Evolutionary conservation across 2,113 vertebrate genomes (phyloP), one percentile per base, ranked within the genome.

Genomic region (Sander vitreus): DNA sequence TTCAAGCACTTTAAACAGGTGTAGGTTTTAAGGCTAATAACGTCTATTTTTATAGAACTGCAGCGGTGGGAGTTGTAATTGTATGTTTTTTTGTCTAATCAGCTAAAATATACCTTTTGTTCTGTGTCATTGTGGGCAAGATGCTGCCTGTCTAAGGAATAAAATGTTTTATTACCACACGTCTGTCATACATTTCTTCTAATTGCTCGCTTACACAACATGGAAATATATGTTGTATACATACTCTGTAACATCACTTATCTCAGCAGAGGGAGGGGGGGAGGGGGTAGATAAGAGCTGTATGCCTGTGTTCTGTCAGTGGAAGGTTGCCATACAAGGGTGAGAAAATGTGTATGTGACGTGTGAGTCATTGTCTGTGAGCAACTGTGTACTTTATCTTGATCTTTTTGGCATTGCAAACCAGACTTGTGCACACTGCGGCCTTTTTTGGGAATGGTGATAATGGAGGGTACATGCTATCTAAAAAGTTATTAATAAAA

Each of bases 401-500:
- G 66, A 69, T 66, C 21, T 5, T 78, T 80, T 51, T 57, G 78
- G 48, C 78, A 47, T 51, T 23, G 53, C 39, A 19, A 51, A 39
- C 18, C 23, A 23, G 83, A 50, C 55, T 59, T 16, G 5, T 64
- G 60, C 84, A 50, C 67, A 64, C 43, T 3, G 70, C 2, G 1
- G 53, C 94, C 93, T 90, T 94, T 89, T 93, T 94, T 83, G 91
- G 95, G 78, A 89, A 73, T 53, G 81, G 36, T 86, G 88, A 89
- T 93, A 91, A 84, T 43, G 69, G 36, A 68, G 83, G 88, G 85
- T 51, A 82, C 79, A 70, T 66, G 80, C 77, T 93, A 93, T 94
- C 94, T 92, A 43, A 54, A 76, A 86, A 66, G 84, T 83, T 95
- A 95, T 94, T 94, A 94, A 94, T 94, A 95, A 88, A 91, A 76